A percentile compares a stretch with the other conserved stretches of the same genome.
Evolutionary conservation across 1,140 invertebrate genomes (phyloP).

Genomic region (Cecropterus lyciades): DNA sequence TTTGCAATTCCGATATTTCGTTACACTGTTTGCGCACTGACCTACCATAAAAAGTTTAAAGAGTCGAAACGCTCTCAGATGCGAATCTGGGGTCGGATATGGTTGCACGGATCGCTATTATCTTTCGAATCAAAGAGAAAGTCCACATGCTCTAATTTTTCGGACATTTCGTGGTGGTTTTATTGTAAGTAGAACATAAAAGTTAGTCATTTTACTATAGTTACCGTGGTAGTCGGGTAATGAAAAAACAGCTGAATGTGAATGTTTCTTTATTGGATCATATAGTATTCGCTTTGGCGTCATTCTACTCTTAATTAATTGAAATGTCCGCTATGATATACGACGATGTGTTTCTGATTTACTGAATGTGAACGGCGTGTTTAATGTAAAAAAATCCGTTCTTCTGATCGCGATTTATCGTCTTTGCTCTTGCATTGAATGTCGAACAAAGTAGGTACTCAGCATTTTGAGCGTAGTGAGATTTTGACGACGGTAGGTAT

Average conservation of each 20-base stretch:
- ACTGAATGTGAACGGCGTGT: constrained; percentile 1
- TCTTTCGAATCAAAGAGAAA: constrained; percentile 42
- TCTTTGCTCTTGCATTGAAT: constrained; percentile 5
- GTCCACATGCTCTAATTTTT: constrained; percentile 22
- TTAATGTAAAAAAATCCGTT: constrained; percentile 13
- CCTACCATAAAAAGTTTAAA: constrained; percentile 56
- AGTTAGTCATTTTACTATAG: constrained; percentile 15
- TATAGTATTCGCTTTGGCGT: constrained; percentile 39
- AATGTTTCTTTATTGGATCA: neutral
- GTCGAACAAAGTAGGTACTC: constrained; percentile 9
- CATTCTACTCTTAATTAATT: constrained; percentile 61
- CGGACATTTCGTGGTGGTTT: constrained; percentile 4
- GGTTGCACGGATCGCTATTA: constrained; percentile 14
- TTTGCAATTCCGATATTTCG: constrained; percentile 74
- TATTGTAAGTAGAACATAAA: constrained; percentile 5
- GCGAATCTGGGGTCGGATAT: constrained; percentile 17
- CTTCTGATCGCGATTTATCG: constrained; percentile 24
- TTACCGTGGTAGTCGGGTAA: neutral
- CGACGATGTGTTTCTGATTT: constrained; percentile 30
- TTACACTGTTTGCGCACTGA: constrained; percentile 58
- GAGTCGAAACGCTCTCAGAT: constrained; percentile 25
- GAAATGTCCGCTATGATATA: constrained; percentile 38
- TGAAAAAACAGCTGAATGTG: neutral
- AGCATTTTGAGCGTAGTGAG: neutral
- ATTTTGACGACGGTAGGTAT: neutral